phyloP scores from a whole-genome alignment of 2,888 invertebrate genomes.

The Cordilura impudica region DNA sequence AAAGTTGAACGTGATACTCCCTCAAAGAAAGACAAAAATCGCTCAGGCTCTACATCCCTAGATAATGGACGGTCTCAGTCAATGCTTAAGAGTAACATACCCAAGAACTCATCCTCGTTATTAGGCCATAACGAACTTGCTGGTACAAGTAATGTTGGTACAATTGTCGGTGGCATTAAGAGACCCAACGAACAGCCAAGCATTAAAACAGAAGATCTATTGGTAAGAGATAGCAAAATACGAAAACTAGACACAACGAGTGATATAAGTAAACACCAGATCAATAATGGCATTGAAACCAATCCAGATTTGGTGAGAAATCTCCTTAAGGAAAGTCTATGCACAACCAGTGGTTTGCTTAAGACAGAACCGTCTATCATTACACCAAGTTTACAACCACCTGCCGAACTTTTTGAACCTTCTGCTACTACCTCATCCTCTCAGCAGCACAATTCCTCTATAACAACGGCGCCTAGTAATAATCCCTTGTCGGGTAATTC shows the following conservation, averaged over 20 bases:
- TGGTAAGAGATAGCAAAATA: slow-evolving; percentile 71
- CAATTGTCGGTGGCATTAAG: slow-evolving; percentile 63
- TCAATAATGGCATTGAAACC: slow-evolving; percentile 84
- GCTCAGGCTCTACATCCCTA: slow-evolving; percentile 54
- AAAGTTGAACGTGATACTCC: slow-evolving; percentile 69
- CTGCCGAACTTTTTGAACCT: slow-evolving; percentile 74
- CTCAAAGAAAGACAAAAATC: slow-evolving; percentile 76
- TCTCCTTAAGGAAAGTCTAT: slow-evolving; percentile 83
- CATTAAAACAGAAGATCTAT: slow-evolving; percentile 69
- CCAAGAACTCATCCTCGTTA: slow-evolving; percentile 54
- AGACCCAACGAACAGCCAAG: slow-evolving; percentile 69
- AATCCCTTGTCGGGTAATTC: slow-evolving; percentile 43
- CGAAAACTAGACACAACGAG: slow-evolving; percentile 71
- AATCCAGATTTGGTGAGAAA: slow-evolving; percentile 86
- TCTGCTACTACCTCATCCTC: slow-evolving; percentile 73
- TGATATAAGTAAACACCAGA: slow-evolving; percentile 68
- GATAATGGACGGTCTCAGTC: slow-evolving; percentile 41
- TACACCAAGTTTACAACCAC: slow-evolving; percentile 72
- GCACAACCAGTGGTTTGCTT: slow-evolving; percentile 71
- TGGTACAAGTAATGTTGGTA: slow-evolving; percentile 63
- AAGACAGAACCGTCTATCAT: slow-evolving; percentile 70
- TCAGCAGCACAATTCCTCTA: slow-evolving; percentile 76
- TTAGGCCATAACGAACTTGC: slow-evolving; percentile 65
- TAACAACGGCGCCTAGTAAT: slow-evolving; percentile 69
- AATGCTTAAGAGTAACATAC: slow-evolving; percentile 43